Base-by-base conservation (phyloP, 2,797 vertebrate genomes). In the Sebastes jordani region DNA sequence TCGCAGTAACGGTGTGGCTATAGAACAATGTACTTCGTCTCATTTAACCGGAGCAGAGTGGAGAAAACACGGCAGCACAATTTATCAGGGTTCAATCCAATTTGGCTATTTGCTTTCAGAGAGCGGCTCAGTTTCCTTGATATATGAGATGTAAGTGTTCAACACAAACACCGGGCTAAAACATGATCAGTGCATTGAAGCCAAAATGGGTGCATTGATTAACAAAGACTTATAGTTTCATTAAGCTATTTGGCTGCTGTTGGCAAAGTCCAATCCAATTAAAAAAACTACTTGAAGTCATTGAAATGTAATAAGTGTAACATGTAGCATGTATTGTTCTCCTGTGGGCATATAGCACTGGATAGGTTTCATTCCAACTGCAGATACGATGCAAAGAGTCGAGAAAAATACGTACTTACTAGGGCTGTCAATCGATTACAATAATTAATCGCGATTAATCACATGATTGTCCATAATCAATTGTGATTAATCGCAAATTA, bases 11-110 rank as follows among this genome's bases (percentile, higher is more conserved):
- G 61, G 69, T 67, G 52, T n/a, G 59, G 69, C 69, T 46, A 42
- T 42, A 56, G 75, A 76, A 84, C 73, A 83, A 83, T 77, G 62
- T 52, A 32, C 71, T 84, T 66, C 54, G 23, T 88, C 72, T 82
- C 22, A 74, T 86, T 88, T 73, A 66, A 32, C 23, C 36, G 34
- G 56, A 78, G 66, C 54, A 66, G 22, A 77, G 27, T 16, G 55
- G 52, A 58, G 66, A 68, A 66, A 78, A 68, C 74, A 70, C 18
- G 1, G 42, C 68, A 55, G 68, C 27, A 67, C 71, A 76, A 23
- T 76, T 67, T 56, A 63, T 65, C 25, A 69, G 23, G 58, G 63
- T 63, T 68, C 34, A 71, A 67, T 82, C 71, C 72, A 75, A 65
- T 65, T 69, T 75, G 36, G 64, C 55, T 27, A n/a, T 81, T 88